These are phyloP conservation scores for Trichogramma pretiosum DNA, from an alignment of 1,140 invertebrate species.

Conservation along the genomic window DNA sequence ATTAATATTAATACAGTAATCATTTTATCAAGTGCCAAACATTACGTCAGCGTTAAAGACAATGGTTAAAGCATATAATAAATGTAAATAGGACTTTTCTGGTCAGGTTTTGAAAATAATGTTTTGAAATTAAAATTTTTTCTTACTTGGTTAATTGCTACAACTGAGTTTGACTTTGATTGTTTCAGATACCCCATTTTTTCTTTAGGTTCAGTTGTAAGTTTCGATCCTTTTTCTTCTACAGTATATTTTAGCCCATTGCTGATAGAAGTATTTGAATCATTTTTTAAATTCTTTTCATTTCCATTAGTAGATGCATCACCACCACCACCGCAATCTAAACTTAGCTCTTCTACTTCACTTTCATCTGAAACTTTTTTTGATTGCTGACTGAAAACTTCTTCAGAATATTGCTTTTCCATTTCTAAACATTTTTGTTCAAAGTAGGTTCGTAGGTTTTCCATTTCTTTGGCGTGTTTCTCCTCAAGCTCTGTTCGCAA, in stretches of 20 bases:
- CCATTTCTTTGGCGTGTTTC: conserved; percentile 64
- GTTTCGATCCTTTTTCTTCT: conserved; percentile 7
- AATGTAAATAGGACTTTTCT: no score
- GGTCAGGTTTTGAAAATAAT: no score
- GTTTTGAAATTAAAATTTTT: no score
- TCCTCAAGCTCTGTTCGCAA: conserved; percentile 49
- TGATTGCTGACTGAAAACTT: conserved; percentile 60
- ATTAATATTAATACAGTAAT: no score
- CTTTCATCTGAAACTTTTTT: conserved; percentile 48
- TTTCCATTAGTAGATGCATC: conserved; percentile 11
- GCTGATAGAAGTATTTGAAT: no score
- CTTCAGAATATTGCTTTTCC: conserved; percentile 67
- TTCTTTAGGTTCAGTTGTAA: conserved; percentile 14
- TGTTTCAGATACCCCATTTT: no score
- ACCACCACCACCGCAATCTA: conserved; percentile 23
- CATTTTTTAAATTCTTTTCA: no score
- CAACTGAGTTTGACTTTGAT: no score
- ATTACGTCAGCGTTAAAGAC: no score
- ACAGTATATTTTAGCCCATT: conserved; percentile 1
- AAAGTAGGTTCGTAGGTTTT: conserved; percentile 67
- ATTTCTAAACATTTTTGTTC: conserved; percentile 67
- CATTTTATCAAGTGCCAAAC: no score
- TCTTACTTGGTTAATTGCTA: conserved; percentile 31
- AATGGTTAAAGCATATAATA: no score
- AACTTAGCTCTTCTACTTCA: conserved; percentile 39